Percentiles rank a stretch among this genome's conserved stretches.
Evolutionary conservation across 1,140 invertebrate genomes (phyloP).

Genomic region (Mya arenaria): DNA sequence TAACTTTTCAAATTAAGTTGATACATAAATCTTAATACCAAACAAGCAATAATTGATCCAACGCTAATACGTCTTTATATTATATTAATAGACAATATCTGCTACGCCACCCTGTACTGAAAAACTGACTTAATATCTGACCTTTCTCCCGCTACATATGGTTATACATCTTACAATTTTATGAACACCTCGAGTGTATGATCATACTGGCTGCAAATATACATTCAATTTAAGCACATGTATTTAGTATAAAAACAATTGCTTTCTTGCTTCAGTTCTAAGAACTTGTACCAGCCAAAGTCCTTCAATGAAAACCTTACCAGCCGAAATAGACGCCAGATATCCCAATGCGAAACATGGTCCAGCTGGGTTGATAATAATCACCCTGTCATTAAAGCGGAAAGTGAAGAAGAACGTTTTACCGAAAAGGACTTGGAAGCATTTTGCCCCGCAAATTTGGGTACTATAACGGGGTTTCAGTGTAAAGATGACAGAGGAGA

Average conservation of each 20-base stretch:
- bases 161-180: not conserved
- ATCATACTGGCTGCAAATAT: not conserved
- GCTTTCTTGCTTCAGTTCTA: not conserved
- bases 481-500: constrained; percentile 24
- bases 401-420: not conserved
- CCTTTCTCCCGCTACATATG: no score
- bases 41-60: no score
- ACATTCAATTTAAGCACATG: not conserved
- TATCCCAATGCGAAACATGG: constrained; percentile 5
- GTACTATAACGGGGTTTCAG: constrained; percentile 1
- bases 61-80: no score
- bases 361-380: not conserved
- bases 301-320: not conserved
- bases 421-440: not conserved
- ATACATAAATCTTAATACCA: no score
- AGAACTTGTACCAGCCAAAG: not conserved
- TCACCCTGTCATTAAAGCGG: not conserved
- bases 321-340: not conserved
- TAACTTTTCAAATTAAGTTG: no score
- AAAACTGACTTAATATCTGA: no score
- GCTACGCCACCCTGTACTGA: no score
- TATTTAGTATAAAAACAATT: not conserved
- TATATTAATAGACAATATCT: no score
- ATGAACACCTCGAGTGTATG: not conserved
- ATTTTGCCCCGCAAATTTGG: not conserved